Base-by-base conservation (phyloP, 2,888 invertebrate genomes). In the Lithophane ornitopus region DNA sequence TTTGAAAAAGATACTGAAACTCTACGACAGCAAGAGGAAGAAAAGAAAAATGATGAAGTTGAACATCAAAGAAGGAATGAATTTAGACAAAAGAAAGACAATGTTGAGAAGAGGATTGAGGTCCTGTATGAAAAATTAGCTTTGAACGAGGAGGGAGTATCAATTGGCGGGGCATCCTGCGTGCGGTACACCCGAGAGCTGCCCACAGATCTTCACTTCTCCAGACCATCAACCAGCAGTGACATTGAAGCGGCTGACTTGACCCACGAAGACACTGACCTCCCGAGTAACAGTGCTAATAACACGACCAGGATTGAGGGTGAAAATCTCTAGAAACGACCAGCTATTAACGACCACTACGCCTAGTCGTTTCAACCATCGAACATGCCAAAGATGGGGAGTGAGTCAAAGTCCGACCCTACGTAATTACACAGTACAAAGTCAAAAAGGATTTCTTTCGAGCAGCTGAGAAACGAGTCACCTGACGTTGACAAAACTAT, bases 31-130 rank as follows among this genome's bases (percentile, higher is more conserved):
- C 16, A 56, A 1, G 67, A 78, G 34, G 34, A 44, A 16, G 22
- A 73, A 52, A 80, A 11, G 39, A 66, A 44, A 54, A 78, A 65
- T 49, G 80, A 81, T 52, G 41, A 67, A 61, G 49, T 12, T 7
- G 34, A 78, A 39, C 41, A 41, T 49, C 61, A 49, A 49, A 66
- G 11, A 41, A 58, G 49, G 7, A 67, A 63, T 46, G 49, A 67
- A 49, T 26, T 58, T 28, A 74, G 39, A 22, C 68, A 59, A 82
- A 63, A 82, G 58, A 81, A 76, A 69, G 14, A 41, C 0, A 58
- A 82, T 22, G 58, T 75, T 49, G 75, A 81, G 46, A 74, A 74
- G 34, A 76, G 26, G 14, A 59, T 69, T 46, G 46, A 68, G n/a
- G 44, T 22, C 41, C 52, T 80, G 14, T 52, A 11, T 59, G 54